Evolutionary conservation across 2,888 invertebrate species (phyloP), one percentile per base, ranked within the genome.

Genomic region (Eudasyphora cyanicolor): DNA sequence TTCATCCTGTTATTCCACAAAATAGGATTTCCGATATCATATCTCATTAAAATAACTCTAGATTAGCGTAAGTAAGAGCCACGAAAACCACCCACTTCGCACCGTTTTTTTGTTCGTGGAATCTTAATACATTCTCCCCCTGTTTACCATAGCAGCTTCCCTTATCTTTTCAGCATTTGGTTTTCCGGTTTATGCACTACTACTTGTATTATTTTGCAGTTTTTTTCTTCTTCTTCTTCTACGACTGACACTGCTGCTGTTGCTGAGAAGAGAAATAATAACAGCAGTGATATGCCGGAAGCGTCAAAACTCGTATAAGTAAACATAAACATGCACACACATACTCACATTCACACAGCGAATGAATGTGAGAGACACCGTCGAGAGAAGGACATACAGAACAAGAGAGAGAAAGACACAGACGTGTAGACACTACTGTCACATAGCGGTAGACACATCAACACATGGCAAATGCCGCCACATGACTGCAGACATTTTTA

Each of bases 231-330:
- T 38, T 38, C 5, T 64, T 35, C 19, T 10, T n/a, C n/a, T n/a
- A n/a, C n/a, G n/a, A n/a, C n/a, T n/a, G n/a, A n/a, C n/a, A n/a
- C n/a, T n/a, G n/a, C n/a, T n/a, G n/a, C n/a, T n/a, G n/a, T n/a
- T n/a, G n/a, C n/a, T 32, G 6, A 21, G 35, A 38, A 35, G 5
- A 42, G 35, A 67, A 67, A 67, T 17, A 19, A 38, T 67, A 67
- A 38, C 64, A 64, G 64, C 64, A 64, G 42, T 42, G 64, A 67
- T 38, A 64, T 42, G 67, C 67, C 67, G 67, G 67, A 67, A 67
- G 67, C 67, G 14, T 67, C 42, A 67, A 67, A 38, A 67, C 29
- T 67, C 67, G 24, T 24, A 64, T 38, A 42, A 42, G 67, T 42
- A 64, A 64, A 64, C 64, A 64, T 38, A 35, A 64, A 64, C 38